phyloP scores from a whole-genome alignment of 2,888 invertebrate genomes.

The Hirtodrosophila trivittata region DNA sequence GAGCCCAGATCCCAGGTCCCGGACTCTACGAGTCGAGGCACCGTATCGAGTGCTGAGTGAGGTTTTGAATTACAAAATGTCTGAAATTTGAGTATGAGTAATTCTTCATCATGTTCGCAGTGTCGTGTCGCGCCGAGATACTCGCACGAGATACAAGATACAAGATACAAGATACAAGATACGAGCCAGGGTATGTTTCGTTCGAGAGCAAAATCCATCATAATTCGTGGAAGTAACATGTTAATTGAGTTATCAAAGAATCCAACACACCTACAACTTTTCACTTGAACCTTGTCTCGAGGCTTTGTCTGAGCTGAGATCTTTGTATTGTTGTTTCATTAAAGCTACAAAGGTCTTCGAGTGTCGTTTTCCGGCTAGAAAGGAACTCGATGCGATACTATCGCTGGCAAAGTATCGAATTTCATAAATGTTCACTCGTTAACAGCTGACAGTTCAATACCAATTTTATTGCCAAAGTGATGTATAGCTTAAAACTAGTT shows the following conservation, averaged over 20 bases:
- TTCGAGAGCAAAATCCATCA: conserved; percentile 66
- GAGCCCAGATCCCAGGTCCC: conserved; percentile 14
- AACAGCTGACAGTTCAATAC: conserved; percentile 51
- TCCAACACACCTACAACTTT: conserved; percentile 48
- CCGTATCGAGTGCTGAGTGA: conserved; percentile 24
- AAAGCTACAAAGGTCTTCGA: conserved; percentile 44
- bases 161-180: conserved; percentile 44
- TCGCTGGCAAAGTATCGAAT: conserved; percentile 42
- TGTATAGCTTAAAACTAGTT: neutral
- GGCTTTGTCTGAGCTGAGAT: conserved; percentile 29
- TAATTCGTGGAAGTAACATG: conserved; percentile 73
- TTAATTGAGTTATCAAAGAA: conserved; percentile 73
- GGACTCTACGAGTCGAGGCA: conserved; percentile 6
- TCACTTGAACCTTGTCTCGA: conserved; percentile 25
- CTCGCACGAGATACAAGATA: conserved; percentile 27
- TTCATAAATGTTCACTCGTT: conserved; percentile 39
- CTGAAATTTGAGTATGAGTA: conserved; percentile 73
- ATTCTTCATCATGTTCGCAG: conserved; percentile 55
- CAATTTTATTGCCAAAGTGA: conserved; percentile 22
- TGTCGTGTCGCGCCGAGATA: conserved; percentile 19
- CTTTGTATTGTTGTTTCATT: conserved; percentile 40
- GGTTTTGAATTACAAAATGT: conserved; percentile 64
- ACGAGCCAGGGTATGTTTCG: conserved; percentile 21
- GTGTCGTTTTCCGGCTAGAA: conserved; percentile 59
- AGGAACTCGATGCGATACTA: conserved; percentile 8